phyloP scores from a whole-genome alignment of 1,140 invertebrate genomes.

The Conus ventricosus region DNA sequence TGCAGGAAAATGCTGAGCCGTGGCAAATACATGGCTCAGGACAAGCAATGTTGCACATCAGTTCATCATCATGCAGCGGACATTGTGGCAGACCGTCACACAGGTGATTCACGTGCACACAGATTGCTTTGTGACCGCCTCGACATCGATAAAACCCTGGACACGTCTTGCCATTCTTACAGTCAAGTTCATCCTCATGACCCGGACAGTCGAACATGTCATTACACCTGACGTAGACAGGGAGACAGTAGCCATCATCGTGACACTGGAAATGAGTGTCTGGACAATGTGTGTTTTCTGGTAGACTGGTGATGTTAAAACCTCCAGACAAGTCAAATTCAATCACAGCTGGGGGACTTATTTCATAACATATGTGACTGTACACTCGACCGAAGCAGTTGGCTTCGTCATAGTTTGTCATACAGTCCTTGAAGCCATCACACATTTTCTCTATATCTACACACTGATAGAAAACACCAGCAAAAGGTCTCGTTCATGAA shows the following conservation, averaged over 20 bases:
- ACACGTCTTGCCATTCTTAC: conserved; percentile 3
- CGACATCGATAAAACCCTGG: conserved; percentile 31
- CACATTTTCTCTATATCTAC: too few relatives aligned
- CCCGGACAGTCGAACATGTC: conserved; percentile 37
- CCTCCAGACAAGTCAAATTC: too few relatives aligned
- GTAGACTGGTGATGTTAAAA: too few relatives aligned
- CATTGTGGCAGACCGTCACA: conserved; percentile 41
- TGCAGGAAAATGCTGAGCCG: conserved; percentile 32
- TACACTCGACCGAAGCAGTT: too few relatives aligned
- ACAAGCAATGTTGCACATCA: conserved; percentile 34
- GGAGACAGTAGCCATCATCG: conserved; percentile 23
- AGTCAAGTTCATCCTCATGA: conserved; percentile 31
- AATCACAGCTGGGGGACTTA: too few relatives aligned
- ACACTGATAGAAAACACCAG: too few relatives aligned
- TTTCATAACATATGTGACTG: too few relatives aligned
- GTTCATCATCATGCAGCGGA: conserved; percentile 37
- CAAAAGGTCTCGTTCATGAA: too few relatives aligned
- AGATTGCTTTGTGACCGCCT: not conserved
- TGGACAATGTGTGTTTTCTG: not conserved
- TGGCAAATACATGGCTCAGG: conserved; percentile 28
- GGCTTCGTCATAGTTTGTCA: too few relatives aligned
- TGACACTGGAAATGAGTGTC: conserved; percentile 33
- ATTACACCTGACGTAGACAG: conserved; percentile 39
- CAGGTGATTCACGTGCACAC: conserved; percentile 15
- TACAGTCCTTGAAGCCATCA: too few relatives aligned